A percentile compares a stretch with the other conserved stretches of the same genome.
Evolutionary conservation across 2,797 vertebrate species (phyloP).

Genomic region (Crenichthys baileyi): DNA sequence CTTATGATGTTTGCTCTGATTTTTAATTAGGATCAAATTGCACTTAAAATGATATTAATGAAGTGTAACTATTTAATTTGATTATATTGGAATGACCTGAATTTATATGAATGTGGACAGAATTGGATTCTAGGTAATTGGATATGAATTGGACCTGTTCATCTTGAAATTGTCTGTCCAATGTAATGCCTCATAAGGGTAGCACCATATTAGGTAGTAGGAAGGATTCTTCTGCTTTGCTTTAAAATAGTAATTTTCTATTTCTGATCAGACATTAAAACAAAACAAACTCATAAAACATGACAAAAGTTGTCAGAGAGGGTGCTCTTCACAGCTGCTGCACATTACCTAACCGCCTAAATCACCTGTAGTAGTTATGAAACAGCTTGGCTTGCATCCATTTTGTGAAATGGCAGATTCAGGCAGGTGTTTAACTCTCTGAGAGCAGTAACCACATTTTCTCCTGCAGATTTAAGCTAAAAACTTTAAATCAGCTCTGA

Average conservation of each 20-base stretch:
- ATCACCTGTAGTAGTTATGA: slow-evolving; percentile 46
- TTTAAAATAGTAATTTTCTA: not conserved
- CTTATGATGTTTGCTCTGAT: no score
- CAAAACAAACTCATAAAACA: slow-evolving; percentile 6
- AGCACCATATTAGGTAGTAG: not conserved
- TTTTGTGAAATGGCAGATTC: slow-evolving; percentile 9
- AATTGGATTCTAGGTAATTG: not conserved
- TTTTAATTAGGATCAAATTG: no score
- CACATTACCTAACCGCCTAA: slow-evolving; percentile 29
- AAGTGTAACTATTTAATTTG: not conserved
- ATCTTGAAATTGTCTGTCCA: not conserved
- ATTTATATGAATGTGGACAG: not conserved
- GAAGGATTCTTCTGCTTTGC: not conserved
- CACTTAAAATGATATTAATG: not conserved
- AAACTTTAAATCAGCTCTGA: slow-evolving; percentile 2
- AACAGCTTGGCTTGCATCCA: slow-evolving; percentile 19
- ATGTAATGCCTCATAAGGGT: not conserved
- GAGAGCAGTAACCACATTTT: slow-evolving; percentile 8
- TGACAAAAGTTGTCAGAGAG: not conserved
- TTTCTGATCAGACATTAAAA: not conserved
- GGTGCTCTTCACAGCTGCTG: slow-evolving; percentile 2
- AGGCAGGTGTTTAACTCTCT: not conserved
- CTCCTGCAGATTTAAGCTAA: not conserved
- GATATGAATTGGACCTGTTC: not conserved
- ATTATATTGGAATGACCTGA: no score